Evolutionary conservation across 2,113 vertebrate genomes (phyloP), one percentile per base, ranked within the genome.

Genomic region (Oxyura jamaicensis): DNA sequence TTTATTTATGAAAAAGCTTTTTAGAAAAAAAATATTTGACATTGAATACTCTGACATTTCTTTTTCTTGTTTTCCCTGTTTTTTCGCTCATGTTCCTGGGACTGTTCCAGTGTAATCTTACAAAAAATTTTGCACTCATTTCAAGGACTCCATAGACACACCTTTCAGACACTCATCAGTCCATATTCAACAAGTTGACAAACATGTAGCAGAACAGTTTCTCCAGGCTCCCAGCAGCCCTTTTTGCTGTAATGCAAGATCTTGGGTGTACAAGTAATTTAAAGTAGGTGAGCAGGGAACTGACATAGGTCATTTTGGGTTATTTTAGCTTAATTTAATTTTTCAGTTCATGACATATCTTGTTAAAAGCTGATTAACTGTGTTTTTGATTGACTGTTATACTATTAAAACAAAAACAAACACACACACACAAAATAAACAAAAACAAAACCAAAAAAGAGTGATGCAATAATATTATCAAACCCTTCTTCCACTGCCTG

Each of bases 321-420:
- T 83, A 59, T 93, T 95, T 82, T 75, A 60, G 3, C 22, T 79
- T 68, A 75, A 86, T 88, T 86, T 80, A 88, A 75, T 78, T 84
- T 93, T 93, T 91, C 42, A 68, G 8, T 68, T 89, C 39, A 42
- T 91, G 73, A 53, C 7, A 13, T 78, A 62, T 17, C 20, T 65
- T 82, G 46, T 71, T 76, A 60, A 86, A 93, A 84, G 48, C 33
- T 78, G 56, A 89, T 91, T 84, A 88, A 71, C 4, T 33, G 10
- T 86, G 69, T 2, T 78, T 91, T 48, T 92, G 66, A 91, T 75
- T 82, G 69, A 81, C 33, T 33, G 17, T 36, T 74, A 18, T 4
- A 66, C 6, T 4, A 19, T 56, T 29, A 48, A 79, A 59, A 17
- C 20, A 20, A 48, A 48, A 46, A 46, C 19, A 46, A 46, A 46